phyloP scores from a whole-genome alignment of 2,113 vertebrate genomes.

The Camelus dromedarius region DNA sequence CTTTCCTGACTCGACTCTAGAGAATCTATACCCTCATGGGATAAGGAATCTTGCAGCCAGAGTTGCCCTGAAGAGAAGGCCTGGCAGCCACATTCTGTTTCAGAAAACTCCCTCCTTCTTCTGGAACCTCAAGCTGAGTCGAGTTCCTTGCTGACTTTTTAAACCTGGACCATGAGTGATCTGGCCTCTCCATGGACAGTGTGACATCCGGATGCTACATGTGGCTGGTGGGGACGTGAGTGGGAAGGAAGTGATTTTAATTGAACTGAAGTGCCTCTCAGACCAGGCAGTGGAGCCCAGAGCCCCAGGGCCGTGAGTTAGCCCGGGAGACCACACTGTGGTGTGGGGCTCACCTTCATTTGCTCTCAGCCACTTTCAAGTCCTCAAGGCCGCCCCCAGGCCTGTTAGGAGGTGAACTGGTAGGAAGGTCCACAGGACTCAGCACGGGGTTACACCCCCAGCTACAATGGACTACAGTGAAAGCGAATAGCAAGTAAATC shows the following conservation, averaged over 20 bases:
- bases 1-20: not conserved
- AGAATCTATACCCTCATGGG: not conserved
- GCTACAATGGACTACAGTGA: not conserved
- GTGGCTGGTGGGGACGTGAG: not conserved
- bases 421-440: too few species aligned
- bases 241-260: not conserved
- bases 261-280: not conserved
- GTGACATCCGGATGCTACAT: accelerated
- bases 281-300: not conserved
- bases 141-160: not conserved
- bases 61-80: not conserved
- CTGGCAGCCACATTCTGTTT: not conserved
- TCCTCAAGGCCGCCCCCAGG: not conserved
- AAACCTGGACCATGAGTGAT: accelerated
- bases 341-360: not conserved
- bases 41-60: not conserved
- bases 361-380: not conserved
- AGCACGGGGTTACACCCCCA: accelerated
- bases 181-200: not conserved
- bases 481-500: not conserved
- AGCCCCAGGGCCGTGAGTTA: not conserved
- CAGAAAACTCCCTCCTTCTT: not conserved
- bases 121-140: not conserved
- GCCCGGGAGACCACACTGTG: accelerated
- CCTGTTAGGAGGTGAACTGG: not conserved